phyloP scores from a whole-genome alignment of 2,113 vertebrate genomes.

The Tetrax tetrax region DNA sequence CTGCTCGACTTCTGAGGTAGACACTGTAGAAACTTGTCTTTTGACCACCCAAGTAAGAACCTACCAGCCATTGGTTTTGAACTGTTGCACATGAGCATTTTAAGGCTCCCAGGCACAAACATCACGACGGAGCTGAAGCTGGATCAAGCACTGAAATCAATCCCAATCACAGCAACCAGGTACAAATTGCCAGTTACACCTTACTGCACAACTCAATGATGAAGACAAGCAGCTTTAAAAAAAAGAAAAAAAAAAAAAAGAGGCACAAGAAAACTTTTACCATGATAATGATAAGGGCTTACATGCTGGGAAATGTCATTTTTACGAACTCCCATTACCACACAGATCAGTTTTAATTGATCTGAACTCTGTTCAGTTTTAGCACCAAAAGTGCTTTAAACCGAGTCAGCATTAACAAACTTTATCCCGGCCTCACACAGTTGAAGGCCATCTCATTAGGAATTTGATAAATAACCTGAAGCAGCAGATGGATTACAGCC shows the following conservation, averaged over 20 bases:
- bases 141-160: neutral
- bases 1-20: neutral
- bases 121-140: neutral
- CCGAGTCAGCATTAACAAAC: neutral
- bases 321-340: neutral
- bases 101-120: neutral
- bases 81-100: neutral
- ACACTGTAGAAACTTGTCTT: neutral
- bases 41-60: neutral
- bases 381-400: neutral
- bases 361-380: neutral
- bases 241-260: too few species aligned
- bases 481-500: conserved; percentile 4
- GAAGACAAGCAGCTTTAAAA: neutral
- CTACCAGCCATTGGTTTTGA: neutral
- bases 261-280: neutral
- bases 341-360: neutral
- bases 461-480: conserved; percentile 29
- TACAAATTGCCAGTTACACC: neutral
- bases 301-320: neutral
- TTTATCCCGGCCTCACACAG: neutral
- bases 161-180: neutral
- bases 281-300: neutral
- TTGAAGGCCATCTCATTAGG: neutral
- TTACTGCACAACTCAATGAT: neutral